Base-by-base conservation (phyloP, 2,797 vertebrate genomes). In the Poeciliopsis paucimaculata region DNA sequence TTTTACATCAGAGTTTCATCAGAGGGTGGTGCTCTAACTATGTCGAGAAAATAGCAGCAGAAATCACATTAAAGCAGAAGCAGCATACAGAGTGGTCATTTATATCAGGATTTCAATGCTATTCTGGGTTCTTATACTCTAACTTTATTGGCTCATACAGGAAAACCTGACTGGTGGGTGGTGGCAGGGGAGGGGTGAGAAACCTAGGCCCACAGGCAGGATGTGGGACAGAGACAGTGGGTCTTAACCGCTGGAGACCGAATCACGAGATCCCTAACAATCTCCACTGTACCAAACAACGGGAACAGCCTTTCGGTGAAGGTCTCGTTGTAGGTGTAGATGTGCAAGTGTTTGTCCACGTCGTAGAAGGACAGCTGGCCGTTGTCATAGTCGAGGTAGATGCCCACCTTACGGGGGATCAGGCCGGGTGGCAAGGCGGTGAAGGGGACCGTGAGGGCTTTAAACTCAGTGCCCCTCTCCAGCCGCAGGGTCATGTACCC, bases 341-440 rank as follows among this genome's bases (percentile, higher is more conserved):
- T 95, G 89, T 96, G 96, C 39, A 93, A 76, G 74, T 72, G 95
- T 46, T 82, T 92, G 72, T 96, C 95, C 47, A 89, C 93, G 20
- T 96, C 93, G 20, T 96, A 96, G 91, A 96, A 96, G 84, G 95
- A 96, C 87, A 96, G 91, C 91, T 96, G 96, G 75, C 93, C 92
- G 0, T 84, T 86, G 46, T 94, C 91, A 49, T 94, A 95, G 90
- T 96, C 96, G 3, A 96, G 93, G 89, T 95, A 94, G 86, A 96
- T 62, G 11, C 95, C 96, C 72, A 96, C 93, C 84, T 89, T 95
- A 78, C 88, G 87, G 43, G 95, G 94, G 81, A 95, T 95, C 87
- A 95, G 93, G 79, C 81, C 77, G 0, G 93, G 78, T 0, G 95
- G 95, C 82, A 96, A 93, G 18, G 93, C 36, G 0, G 96, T 96